Conservation (phyloP, 2,113 vertebrate species). For the Xenopus borealis region DNA sequence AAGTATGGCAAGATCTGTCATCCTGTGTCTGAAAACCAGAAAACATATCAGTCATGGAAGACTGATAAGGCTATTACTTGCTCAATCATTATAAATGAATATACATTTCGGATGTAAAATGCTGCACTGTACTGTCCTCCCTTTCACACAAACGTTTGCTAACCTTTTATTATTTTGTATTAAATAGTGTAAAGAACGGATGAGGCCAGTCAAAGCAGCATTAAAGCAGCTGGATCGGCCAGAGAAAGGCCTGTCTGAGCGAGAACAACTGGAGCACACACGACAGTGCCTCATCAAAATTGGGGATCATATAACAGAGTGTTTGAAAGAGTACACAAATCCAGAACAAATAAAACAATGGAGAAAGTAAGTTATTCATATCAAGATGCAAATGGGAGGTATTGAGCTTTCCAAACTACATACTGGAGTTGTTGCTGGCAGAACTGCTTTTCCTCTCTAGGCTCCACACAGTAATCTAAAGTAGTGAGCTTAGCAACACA, state of each 20-base stretch:
- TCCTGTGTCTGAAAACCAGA: no score
- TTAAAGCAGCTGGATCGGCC: constrained; percentile 95
- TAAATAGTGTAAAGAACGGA: constrained; percentile 93
- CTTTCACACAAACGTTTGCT: no score
- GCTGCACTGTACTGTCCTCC: no score
- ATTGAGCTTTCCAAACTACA: neutral
- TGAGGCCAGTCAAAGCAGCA: constrained; percentile 96
- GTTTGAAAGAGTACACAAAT: constrained; percentile 92
- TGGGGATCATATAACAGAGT: constrained; percentile 97
- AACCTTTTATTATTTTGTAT: no score
- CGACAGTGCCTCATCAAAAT: constrained; percentile 97
- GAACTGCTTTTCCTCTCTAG: no score
- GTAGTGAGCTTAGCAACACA: no score
- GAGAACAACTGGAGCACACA: constrained; percentile 94
- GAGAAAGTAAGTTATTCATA: constrained; percentile 81
- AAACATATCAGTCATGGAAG: no score
- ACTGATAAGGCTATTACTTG: no score
- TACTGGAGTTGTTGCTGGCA: neutral
- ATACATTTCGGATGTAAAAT: no score
- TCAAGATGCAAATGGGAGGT: neutral
- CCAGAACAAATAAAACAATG: constrained; percentile 96
- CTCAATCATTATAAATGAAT: no score
- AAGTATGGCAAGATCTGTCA: no score
- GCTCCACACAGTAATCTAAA: no score
- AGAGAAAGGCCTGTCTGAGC: constrained; percentile 95